Evolutionary conservation across 2,113 vertebrate species (phyloP).

Genomic region (Bambusicola thoracicus): DNA sequence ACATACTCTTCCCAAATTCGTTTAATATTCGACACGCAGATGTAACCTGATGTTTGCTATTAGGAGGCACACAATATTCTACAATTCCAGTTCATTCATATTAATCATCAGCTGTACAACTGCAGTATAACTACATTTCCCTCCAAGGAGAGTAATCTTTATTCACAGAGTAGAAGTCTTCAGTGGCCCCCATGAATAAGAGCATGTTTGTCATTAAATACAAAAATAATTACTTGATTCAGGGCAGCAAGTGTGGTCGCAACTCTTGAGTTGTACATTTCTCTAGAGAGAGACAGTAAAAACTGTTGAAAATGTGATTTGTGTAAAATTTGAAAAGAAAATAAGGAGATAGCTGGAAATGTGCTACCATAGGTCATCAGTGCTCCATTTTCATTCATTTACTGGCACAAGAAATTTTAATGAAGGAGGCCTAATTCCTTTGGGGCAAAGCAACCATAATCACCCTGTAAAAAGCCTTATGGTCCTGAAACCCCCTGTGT

Average conservation of each 20-base stretch:
- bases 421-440: background rate
- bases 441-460: background rate
- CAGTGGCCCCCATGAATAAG: background rate
- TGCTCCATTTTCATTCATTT: background rate
- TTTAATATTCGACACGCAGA: background rate
- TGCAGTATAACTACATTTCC: background rate
- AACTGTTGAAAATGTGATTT: background rate
- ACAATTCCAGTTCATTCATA: background rate
- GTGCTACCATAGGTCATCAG: background rate
- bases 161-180: background rate
- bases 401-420: background rate
- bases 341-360: background rate
- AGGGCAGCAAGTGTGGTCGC: background rate
- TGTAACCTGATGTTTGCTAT: background rate
- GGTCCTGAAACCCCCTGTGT: background rate
- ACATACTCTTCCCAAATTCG: background rate
- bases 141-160: slow-evolving; percentile 47
- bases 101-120: background rate
- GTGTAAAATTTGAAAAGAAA: slow-evolving; percentile 1
- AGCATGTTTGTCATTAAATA: slow-evolving; percentile 27
- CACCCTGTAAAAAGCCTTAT: background rate
- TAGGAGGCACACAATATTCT: background rate
- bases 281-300: slow-evolving; percentile 3
- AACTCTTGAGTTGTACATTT: background rate
- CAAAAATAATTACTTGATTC: slow-evolving; percentile 47